These are phyloP conservation scores for Trachelipus rathkii DNA, from an alignment of 1,140 invertebrate genomes.

Conservation along the genomic window DNA sequence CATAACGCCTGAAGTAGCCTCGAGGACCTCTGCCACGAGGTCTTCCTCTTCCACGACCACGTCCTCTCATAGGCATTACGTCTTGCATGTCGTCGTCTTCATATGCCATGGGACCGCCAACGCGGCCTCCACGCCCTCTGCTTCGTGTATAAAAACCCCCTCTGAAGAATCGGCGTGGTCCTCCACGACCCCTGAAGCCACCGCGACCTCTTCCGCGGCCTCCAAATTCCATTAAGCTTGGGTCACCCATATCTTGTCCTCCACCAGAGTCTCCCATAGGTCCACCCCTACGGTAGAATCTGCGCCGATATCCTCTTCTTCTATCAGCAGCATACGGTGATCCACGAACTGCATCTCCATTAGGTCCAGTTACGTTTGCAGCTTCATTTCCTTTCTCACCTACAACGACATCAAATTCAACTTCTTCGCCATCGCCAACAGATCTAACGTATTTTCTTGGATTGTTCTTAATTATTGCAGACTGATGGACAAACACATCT, in stretches of 20 bases:
- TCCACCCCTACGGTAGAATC: constrained; percentile 55
- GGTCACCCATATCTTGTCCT: background rate
- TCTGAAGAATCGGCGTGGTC: background rate
- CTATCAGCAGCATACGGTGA: constrained; percentile 90
- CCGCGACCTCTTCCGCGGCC: background rate
- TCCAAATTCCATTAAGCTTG: background rate
- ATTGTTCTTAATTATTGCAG: constrained; percentile 95
- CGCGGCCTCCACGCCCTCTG: background rate
- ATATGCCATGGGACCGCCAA: background rate
- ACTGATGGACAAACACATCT: constrained; percentile 98
- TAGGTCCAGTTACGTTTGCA: constrained; percentile 91
- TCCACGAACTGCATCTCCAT: constrained; percentile 71
- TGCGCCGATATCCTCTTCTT: constrained; percentile 69
- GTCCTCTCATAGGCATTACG: background rate
- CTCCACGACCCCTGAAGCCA: background rate
- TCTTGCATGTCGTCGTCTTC: background rate
- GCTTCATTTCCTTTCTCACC: constrained; percentile 98
- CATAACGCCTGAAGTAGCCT: constrained; percentile 8
- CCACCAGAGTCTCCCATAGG: constrained; percentile 35
- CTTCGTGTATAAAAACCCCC: background rate
- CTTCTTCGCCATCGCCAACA: constrained; percentile 96
- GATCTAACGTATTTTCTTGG: constrained; percentile 95
- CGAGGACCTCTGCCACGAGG: background rate
- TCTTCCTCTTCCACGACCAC: background rate
- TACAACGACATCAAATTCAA: constrained; percentile 98